phyloP scores from a whole-genome alignment of 2,888 invertebrate species.

The Chironomus riparius region DNA sequence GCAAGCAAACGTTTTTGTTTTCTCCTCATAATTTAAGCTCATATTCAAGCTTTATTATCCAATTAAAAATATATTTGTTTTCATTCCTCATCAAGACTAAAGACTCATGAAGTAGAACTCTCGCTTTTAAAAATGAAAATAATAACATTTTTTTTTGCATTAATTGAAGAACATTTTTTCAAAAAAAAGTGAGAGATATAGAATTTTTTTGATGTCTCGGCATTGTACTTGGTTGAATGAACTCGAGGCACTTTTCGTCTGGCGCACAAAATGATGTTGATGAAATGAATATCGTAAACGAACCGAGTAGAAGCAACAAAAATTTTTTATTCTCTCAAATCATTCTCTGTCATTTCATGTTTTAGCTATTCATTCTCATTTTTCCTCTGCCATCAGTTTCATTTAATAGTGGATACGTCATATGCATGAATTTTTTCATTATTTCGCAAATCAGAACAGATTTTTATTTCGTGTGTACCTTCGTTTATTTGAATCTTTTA shows the following conservation, averaged over 20 bases:
- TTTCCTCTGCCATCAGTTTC: background rate
- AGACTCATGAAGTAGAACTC: too few species aligned
- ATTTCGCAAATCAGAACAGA: too few species aligned
- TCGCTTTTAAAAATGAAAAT: too few species aligned
- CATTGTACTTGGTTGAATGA: background rate
- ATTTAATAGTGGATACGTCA: background rate
- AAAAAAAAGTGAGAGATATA: background rate
- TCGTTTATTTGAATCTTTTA: too few species aligned
- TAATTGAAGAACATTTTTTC: background rate
- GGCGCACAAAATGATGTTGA: background rate
- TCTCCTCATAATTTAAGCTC: background rate
- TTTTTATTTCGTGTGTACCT: too few species aligned
- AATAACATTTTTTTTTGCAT: background rate
- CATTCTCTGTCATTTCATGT: background rate
- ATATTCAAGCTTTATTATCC: background rate
- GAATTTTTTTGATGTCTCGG: background rate
- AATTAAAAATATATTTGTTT: background rate
- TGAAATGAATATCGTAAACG: constrained; percentile 2
- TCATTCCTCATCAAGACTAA: too few species aligned
- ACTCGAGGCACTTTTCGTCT: constrained; percentile 6
- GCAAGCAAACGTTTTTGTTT: background rate
- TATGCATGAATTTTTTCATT: background rate
- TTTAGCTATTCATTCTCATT: background rate
- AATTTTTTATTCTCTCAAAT: background rate
- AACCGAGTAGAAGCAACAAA: background rate